A percentile compares a stretch with the other conserved stretches of the same genome.
These are phyloP conservation scores for Beaufortia kweichowensis DNA, from an alignment of 2,113 vertebrate genomes.

Conservation along the genomic window DNA sequence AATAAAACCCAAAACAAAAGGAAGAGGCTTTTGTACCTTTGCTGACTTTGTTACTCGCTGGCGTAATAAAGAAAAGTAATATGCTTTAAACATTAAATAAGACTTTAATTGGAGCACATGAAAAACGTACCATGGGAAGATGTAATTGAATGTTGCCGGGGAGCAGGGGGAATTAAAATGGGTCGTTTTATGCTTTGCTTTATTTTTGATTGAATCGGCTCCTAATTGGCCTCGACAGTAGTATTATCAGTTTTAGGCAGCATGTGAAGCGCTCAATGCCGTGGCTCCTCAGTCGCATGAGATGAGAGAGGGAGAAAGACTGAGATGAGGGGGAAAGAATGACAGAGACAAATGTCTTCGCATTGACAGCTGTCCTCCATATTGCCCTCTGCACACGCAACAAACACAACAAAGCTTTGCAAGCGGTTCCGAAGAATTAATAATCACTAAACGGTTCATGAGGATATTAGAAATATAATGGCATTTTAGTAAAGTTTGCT, in stretches of 20 bases:
- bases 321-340: constrained; percentile 60
- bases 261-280: constrained; percentile 55
- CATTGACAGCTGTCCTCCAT: constrained; percentile 80
- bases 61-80: constrained; percentile 76
- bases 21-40: constrained; percentile 64
- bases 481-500: constrained; percentile 6
- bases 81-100: constrained; percentile 80
- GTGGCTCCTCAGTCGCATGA: constrained; percentile 47
- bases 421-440: constrained; percentile 28
- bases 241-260: constrained; percentile 70
- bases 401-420: constrained; percentile 57
- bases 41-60: constrained; percentile 72
- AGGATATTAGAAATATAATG: constrained; percentile 9
- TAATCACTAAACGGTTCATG: constrained; percentile 3
- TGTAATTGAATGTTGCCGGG: constrained; percentile 75
- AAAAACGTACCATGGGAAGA: constrained; percentile 68
- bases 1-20: constrained; percentile 74
- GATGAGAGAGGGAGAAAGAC: constrained; percentile 42
- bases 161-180: constrained; percentile 74
- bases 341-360: constrained; percentile 77
- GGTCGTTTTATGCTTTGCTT: constrained; percentile 76
- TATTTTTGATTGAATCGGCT: constrained; percentile 78
- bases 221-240: constrained; percentile 74
- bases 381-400: constrained; percentile 71
- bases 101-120: constrained; percentile 78